Base-by-base conservation (phyloP, 2,113 vertebrate species). In the Hydropotes inermis region DNA sequence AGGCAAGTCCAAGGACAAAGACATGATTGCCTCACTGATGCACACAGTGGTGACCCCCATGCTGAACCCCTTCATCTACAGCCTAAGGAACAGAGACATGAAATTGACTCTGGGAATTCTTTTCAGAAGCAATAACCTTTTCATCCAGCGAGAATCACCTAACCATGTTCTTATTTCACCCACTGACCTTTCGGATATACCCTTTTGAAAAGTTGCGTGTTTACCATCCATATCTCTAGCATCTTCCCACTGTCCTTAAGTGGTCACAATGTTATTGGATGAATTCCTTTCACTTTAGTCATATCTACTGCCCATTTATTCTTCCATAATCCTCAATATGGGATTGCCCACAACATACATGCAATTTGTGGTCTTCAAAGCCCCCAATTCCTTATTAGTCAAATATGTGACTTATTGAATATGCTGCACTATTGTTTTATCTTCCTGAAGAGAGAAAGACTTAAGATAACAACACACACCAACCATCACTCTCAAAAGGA, bases 51-150 rank as follows among this genome's bases (percentile, higher is more conserved):
- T 95, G 16, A 90, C 54, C 6, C 87, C 87, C 9, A 27, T 95
- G 94, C 45, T 90, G 52, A 95, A 90, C 12, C 87, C 87, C 33
- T 84, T 95, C 52, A 90, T 84, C 17, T 95, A 95, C 0, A 95
- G 94, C 39, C 54, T 95, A 2, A 90, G 79, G 25, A 95, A 90
- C 61, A 95, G 43, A 60, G 79, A 90, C 55, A 86, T 86, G 17
- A 54, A 90, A 85, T 27, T 76, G 13, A 87, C 55, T 86, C 45
- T 86, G 81, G 25, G 47, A n/a, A 11, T 79, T 33, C 19, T 95
- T 86, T 64, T 54, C 36, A 90, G 28, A 85, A 95, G 78, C 25
- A 78, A 43, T 3, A 76, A 93, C 4, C 7, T 33, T 76, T 33
- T 88, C 4, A n/a, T 87, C 58, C n/a, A 86, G 45, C 96, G 36